phyloP scores from a whole-genome alignment of 2,113 vertebrate genomes.

The Scomber japonicus region DNA sequence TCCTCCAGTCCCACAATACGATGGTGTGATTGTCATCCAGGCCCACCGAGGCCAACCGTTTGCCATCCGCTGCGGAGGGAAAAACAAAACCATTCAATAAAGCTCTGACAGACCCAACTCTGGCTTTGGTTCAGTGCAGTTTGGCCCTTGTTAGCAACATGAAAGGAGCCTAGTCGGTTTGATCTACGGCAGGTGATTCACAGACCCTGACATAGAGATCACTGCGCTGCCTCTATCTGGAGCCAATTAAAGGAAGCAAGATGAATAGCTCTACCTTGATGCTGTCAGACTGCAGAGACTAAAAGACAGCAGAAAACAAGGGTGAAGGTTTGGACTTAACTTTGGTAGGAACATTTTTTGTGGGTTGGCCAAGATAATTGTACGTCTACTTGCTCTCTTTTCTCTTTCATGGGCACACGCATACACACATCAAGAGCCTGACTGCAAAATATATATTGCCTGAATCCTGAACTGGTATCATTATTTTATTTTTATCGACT shows the following conservation, averaged over 20 bases:
- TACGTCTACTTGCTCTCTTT: too few relatives aligned
- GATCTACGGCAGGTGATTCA: conserved; percentile 66
- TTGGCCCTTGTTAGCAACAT: conserved; percentile 57
- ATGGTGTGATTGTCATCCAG: conserved; percentile 96
- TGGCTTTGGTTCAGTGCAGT: conserved; percentile 29
- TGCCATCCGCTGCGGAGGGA: conserved; percentile 91
- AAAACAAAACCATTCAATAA: conserved; percentile 48
- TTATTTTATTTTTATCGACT: too few relatives aligned
- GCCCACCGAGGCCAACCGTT: conserved; percentile 94
- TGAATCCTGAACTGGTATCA: too few relatives aligned
- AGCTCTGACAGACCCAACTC: conserved; percentile 21
- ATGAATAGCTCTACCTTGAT: conserved; percentile 50
- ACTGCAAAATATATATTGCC: too few relatives aligned
- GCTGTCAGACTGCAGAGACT: conserved; percentile 40
- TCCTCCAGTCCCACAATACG: conserved; percentile 98
- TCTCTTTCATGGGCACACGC: too few relatives aligned
- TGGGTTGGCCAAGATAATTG: too few relatives aligned
- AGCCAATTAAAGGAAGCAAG: conserved; percentile 69
- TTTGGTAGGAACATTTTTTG: too few relatives aligned
- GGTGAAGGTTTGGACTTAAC: not conserved
- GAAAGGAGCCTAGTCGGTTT: conserved; percentile 53
- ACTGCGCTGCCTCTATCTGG: conserved; percentile 31
- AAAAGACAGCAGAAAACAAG: conserved; percentile 31
- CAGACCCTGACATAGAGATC: conserved; percentile 62
- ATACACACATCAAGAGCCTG: too few relatives aligned